phyloP scores from a whole-genome alignment of 2,113 vertebrate genomes.

The Ctenomys sociabilis region DNA sequence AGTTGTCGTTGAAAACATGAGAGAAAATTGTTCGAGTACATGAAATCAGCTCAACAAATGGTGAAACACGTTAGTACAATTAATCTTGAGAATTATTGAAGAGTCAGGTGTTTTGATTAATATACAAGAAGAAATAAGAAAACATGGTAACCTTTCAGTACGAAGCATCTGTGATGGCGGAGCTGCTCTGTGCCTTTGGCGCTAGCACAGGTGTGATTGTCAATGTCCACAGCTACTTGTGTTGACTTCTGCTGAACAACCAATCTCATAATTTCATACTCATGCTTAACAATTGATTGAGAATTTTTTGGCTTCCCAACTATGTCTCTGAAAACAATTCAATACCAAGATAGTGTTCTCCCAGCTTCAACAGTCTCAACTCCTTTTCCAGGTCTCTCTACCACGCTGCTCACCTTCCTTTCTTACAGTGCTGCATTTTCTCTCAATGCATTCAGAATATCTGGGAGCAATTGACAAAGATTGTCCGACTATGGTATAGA shows the following conservation, averaged over 20 bases:
- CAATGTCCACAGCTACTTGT: background rate
- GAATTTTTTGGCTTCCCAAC: background rate
- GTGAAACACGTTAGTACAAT: background rate
- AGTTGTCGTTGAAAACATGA: background rate
- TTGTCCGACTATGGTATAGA: background rate
- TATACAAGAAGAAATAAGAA: conserved; percentile 11
- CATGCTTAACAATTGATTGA: background rate
- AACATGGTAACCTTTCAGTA: background rate
- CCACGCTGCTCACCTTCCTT: background rate
- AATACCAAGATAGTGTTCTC: background rate
- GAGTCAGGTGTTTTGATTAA: background rate
- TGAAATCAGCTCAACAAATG: conserved; percentile 15
- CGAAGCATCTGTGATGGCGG: background rate
- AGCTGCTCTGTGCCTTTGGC: background rate
- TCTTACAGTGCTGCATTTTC: background rate
- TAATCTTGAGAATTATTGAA: conserved; percentile 36
- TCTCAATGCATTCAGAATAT: conserved; percentile 8
- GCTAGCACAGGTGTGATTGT: background rate
- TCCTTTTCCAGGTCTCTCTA: background rate
- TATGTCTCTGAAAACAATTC: background rate
- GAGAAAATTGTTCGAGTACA: background rate
- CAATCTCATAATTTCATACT: background rate
- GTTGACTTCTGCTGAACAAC: background rate
- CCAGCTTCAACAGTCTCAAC: background rate
- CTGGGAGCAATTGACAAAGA: background rate